A percentile compares a stretch with the other conserved stretches of the same genome.
Conservation (phyloP, 2,797 vertebrate species). For the Champsocephalus esox region DNA sequence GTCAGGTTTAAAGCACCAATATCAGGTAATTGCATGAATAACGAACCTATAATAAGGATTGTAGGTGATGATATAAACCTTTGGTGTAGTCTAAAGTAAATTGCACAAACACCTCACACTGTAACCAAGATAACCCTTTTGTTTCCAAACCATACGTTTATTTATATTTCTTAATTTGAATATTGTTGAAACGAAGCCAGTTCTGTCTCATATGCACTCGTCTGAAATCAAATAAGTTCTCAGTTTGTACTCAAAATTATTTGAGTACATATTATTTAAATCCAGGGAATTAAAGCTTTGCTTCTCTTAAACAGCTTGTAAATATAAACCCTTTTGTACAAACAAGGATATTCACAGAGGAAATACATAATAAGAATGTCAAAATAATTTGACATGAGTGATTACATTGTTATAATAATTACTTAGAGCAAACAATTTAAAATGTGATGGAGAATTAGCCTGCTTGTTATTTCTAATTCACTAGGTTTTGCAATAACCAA, state of each 20-base stretch:
- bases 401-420: conserved; percentile 27
- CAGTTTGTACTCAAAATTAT: conserved; percentile 10
- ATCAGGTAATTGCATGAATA: conserved; percentile 26
- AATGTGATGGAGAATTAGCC: conserved; percentile 11
- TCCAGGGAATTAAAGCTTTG: background rate
- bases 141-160: conserved; percentile 7
- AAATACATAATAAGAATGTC: conserved; percentile 7
- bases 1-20: conserved; percentile 21
- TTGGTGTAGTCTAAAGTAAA: conserved; percentile 22
- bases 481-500: background rate
- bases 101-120: background rate
- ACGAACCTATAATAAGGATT: background rate
- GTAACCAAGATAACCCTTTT: conserved; percentile 24
- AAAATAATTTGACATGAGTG: conserved; percentile 7
- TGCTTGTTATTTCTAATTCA: background rate
- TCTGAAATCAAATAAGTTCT: conserved; percentile 5
- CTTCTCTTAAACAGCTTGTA: conserved; percentile 11
- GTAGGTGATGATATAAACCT: conserved; percentile 11
- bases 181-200: conserved; percentile 1
- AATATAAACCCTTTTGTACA: conserved; percentile 10
- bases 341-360: conserved; percentile 12
- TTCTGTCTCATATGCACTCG: background rate
- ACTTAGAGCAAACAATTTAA: conserved; percentile 6
- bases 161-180: conserved; percentile 15
- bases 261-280: conserved; percentile 10